Percentiles rank a stretch among this genome's conserved stretches.
Conservation (phyloP, 2,888 invertebrate genomes). For the Cephus nigrinus region DNA sequence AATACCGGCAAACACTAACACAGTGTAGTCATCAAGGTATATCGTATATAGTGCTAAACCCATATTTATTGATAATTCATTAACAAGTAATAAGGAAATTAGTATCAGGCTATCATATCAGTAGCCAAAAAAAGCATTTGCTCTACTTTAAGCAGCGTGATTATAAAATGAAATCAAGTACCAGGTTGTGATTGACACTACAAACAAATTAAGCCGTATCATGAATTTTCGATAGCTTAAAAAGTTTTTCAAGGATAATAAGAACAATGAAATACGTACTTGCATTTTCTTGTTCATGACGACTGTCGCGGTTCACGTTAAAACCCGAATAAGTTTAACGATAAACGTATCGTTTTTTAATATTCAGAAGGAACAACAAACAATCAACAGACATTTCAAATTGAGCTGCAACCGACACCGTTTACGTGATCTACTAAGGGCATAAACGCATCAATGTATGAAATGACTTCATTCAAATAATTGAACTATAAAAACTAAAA, state of each 20-base stretch:
- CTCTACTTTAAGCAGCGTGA: background rate
- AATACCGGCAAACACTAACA: background rate
- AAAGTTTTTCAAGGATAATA: background rate
- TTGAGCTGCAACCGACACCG: background rate
- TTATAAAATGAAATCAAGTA: background rate
- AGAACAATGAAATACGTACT: background rate
- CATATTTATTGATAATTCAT: constrained; percentile 20
- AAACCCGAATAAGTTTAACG: background rate
- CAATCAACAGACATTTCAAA: constrained; percentile 1
- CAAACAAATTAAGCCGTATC: background rate
- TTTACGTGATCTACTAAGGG: background rate
- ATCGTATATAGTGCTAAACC: background rate
- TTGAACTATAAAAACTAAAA: background rate
- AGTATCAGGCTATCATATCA: background rate
- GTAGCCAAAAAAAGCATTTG: background rate
- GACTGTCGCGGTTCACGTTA: background rate
- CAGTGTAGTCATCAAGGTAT: background rate
- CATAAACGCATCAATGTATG: background rate
- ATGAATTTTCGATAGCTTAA: background rate
- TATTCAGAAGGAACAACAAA: background rate
- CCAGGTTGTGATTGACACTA: background rate
- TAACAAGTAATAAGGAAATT: constrained; percentile 9
- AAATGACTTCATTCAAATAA: background rate
- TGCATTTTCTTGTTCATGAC: constrained; percentile 1
- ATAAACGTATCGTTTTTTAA: background rate